A percentile compares a stretch with the other conserved stretches of the same genome.
phyloP scores from a whole-genome alignment of 2,797 vertebrate species.

The Poeciliopsis infans region DNA sequence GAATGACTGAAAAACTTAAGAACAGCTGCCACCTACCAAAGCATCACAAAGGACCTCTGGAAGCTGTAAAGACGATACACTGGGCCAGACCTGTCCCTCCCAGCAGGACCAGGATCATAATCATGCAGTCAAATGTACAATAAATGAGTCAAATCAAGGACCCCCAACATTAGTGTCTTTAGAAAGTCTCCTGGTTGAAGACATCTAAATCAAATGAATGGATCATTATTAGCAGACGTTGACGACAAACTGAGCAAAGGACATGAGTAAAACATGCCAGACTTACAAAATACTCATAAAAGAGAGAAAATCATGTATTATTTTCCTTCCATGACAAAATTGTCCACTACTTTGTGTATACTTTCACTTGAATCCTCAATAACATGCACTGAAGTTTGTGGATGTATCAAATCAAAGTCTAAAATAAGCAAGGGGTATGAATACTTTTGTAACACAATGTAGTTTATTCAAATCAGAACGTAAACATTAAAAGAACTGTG shows the following conservation, averaged over 20 bases:
- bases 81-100: background rate
- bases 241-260: background rate
- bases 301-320: background rate
- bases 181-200: background rate
- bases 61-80: background rate
- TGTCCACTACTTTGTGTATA: background rate
- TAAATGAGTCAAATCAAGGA: background rate
- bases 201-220: background rate
- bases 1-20: background rate
- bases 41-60: background rate
- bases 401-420: conserved; percentile 12
- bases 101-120: background rate
- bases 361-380: background rate
- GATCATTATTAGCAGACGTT: background rate
- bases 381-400: background rate
- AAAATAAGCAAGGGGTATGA: background rate
- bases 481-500: conserved; percentile 50
- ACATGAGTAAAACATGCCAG: background rate
- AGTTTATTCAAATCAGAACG: conserved; percentile 62
- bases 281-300: background rate
- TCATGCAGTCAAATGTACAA: background rate
- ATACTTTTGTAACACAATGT: conserved; percentile 38
- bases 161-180: background rate
- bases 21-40: background rate
- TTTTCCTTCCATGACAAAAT: background rate